Base-by-base conservation (phyloP, 2,113 vertebrate species). In the Malaclemys terrapin region DNA sequence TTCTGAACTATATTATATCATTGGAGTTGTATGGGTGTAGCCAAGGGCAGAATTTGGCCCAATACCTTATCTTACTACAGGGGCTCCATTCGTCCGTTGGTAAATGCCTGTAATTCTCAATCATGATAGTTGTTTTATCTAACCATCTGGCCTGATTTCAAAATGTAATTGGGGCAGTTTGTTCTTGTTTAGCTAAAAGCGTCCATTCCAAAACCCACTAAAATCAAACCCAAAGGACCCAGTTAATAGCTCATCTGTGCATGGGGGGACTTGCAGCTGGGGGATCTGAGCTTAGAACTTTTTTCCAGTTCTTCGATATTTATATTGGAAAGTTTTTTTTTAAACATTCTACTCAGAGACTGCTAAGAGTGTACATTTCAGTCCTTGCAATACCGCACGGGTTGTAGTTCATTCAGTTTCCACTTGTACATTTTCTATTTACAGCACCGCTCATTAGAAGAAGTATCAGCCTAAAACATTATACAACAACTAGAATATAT, bases 1-100 rank as follows among this genome's bases (percentile, higher is more conserved):
- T 57, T 90, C 85, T 92, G 83, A 92, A 85, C 24, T 5, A 53
- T 25, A 85, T 88, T 54, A 85, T 96, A 20, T 52, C 89, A 78
- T 25, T 78, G 22, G 42, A 78, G 11, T 16, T 47, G 81, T 0
- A 1, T 88, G 83, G 83, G 50, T 95, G 54, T 93, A 95, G 95
- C 89, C 91, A 93, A 96, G 93, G 53, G 75, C 54, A 91, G n/a
- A 50, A 88, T 92, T 93, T 94, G 82, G 53, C 79, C 83, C 92
- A 79, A 94, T 81, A 90, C 49, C 91, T 85, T 2, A 14, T 86
- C 95, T 96, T 92, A 72, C 87, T 82, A 86, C 52, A 45, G 92
- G 94, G 78, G 13, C 87, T 85, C 91, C 56, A 88, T 91, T 89
- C 78, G 91, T 88, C 75, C 57, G 82, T 83, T 38, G 88, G 88